Percentiles rank a stretch among this genome's conserved stretches.
Conservation (phyloP, 2,888 invertebrate species). For the Limnephilus lunatus region DNA sequence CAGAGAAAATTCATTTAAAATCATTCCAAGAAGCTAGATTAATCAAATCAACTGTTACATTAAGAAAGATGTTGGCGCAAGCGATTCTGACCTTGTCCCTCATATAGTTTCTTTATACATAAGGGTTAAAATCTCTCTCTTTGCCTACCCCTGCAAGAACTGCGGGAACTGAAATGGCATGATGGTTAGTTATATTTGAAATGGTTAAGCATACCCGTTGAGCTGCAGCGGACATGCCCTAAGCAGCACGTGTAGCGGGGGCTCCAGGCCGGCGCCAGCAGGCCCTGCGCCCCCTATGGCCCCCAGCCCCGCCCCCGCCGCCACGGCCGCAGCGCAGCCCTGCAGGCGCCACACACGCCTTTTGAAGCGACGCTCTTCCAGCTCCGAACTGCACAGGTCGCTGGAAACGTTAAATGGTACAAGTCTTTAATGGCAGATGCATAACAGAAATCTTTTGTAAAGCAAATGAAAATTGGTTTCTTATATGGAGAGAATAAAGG, state of each 20-base stretch:
- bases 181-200: not conserved
- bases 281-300: constrained; percentile 65
- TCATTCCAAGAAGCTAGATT: too few species aligned
- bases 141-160: not conserved
- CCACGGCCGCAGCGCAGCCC: constrained; percentile 71
- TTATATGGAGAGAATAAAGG: too few species aligned
- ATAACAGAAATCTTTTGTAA: not conserved
- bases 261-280: constrained; percentile 39
- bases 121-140: too few species aligned
- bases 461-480: too few species aligned
- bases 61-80: too few species aligned
- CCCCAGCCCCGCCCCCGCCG: constrained; percentile 64
- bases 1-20: too few species aligned
- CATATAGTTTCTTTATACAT: too few species aligned
- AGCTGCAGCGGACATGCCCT: constrained; percentile 60
- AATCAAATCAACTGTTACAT: too few species aligned
- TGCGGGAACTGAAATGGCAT: not conserved
- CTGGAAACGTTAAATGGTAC: constrained; percentile 73
- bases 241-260: constrained; percentile 62
- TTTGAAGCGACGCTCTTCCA: constrained; percentile 84
- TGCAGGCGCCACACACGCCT: constrained; percentile 87
- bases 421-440: not conserved
- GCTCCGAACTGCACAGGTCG: constrained; percentile 87
- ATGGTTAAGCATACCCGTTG: constrained; percentile 39
- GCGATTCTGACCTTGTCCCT: too few species aligned